A percentile compares a stretch with the other conserved stretches of the same genome.
These are phyloP conservation scores for Pseudonaja textilis DNA, from an alignment of 2,113 vertebrate genomes.

Conservation along the genomic window DNA sequence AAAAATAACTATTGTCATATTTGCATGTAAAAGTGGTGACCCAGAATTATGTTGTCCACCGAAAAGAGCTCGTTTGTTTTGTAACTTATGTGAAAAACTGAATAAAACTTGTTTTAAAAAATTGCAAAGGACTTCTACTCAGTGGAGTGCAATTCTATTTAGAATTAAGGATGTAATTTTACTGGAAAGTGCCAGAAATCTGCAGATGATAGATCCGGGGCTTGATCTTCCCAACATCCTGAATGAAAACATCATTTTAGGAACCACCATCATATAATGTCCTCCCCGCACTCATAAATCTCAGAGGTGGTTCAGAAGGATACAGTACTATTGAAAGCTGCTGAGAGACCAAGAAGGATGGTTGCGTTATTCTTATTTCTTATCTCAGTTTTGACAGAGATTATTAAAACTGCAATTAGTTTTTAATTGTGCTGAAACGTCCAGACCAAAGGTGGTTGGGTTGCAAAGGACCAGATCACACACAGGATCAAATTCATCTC, in stretches of 20 bases:
- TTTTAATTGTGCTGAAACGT: not conserved
- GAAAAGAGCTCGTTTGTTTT: too few relatives aligned
- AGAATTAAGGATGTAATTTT: not conserved
- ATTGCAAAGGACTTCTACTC: not conserved
- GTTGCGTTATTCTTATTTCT: not conserved
- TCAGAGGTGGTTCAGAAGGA: not conserved
- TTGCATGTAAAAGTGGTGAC: too few relatives aligned
- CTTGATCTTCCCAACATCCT: not conserved
- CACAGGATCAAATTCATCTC: not conserved
- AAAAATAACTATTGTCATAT: too few relatives aligned
- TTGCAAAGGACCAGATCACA: not conserved
- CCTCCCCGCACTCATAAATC: not conserved
- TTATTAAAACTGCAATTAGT: not conserved
- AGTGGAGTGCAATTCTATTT: not conserved
- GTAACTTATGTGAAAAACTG: too few relatives aligned
- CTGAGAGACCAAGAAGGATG: not conserved
- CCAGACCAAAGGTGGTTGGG: not conserved
- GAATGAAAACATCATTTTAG: not conserved
- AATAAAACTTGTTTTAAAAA: too few relatives aligned
- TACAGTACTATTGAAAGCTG: not conserved
- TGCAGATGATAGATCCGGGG: not conserved
- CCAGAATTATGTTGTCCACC: too few relatives aligned
- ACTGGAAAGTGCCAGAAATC: not conserved
- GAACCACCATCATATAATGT: not conserved
- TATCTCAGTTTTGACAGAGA: not conserved